These are phyloP conservation scores for Formicarius rufipectus DNA, from an alignment of 2,113 vertebrate genomes.

Conservation along the genomic window DNA sequence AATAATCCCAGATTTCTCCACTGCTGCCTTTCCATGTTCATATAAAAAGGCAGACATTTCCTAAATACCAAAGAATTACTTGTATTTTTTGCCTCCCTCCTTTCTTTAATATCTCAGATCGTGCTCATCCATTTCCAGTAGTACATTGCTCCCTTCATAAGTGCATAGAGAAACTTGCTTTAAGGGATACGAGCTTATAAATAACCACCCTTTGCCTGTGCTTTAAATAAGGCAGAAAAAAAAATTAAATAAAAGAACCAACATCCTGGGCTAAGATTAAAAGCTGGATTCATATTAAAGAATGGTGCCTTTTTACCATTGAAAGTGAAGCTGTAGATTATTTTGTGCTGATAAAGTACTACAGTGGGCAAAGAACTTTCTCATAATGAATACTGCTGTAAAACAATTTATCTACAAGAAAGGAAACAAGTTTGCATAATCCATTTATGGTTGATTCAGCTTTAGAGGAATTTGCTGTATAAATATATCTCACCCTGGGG, in stretches of 20 bases:
- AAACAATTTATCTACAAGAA: constrained; percentile 64
- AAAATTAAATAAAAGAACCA: not conserved
- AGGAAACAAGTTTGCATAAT: constrained; percentile 55
- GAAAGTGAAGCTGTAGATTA: constrained; percentile 50
- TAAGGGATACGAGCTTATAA: not conserved
- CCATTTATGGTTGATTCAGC: constrained; percentile 45
- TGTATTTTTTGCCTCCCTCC: not conserved
- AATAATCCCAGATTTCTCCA: not conserved
- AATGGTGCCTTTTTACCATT: constrained; percentile 21
- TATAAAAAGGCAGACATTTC: not conserved
- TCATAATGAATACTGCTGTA: constrained; percentile 47
- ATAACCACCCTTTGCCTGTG: not conserved
- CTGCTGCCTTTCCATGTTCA: not conserved
- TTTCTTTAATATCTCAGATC: not conserved
- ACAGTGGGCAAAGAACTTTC: constrained; percentile 37
- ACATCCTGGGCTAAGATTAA: constrained; percentile 25
- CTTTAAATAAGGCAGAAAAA: not conserved
- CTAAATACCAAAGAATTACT: not conserved
- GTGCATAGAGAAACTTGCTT: not conserved
- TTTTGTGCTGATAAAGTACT: constrained; percentile 39
- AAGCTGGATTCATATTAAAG: constrained; percentile 40
- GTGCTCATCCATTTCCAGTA: not conserved
- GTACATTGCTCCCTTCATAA: not conserved
- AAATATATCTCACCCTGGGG: constrained; percentile 44
- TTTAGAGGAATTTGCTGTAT: constrained; percentile 59